A percentile compares a stretch with the other conserved stretches of the same genome.
phyloP scores from a whole-genome alignment of 1,140 invertebrate genomes.

The Atta colombica region DNA sequence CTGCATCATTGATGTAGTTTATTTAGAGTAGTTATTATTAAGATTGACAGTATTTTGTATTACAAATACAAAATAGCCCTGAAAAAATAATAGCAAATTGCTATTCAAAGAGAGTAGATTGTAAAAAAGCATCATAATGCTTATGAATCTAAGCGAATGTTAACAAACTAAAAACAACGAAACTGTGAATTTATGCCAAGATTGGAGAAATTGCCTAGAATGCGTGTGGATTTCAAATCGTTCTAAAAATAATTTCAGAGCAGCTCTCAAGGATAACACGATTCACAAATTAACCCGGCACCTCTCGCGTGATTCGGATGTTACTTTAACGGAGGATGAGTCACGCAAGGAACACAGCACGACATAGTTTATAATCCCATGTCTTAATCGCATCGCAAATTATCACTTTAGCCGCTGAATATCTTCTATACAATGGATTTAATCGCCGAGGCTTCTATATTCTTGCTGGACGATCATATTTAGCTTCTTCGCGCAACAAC shows the following conservation, averaged over 20 bases:
- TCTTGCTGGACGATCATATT: constrained; percentile 41
- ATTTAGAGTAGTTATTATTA: too few relatives aligned
- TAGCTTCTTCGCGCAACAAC: constrained; percentile 49
- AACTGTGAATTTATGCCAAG: not conserved
- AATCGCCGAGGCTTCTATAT: constrained; percentile 28
- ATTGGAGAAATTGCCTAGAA: constrained; percentile 43
- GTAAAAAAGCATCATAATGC: not conserved
- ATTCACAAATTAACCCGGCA: constrained; percentile 79
- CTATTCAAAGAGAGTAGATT: not conserved
- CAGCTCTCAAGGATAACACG: constrained; percentile 66
- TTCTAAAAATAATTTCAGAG: constrained; percentile 77
- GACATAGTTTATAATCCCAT: constrained; percentile 77
- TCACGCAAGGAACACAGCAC: constrained; percentile 79
- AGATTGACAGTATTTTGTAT: too few relatives aligned
- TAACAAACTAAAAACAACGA: not conserved
- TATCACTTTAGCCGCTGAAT: constrained; percentile 77
- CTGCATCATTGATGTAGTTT: too few relatives aligned
- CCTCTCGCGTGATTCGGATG: constrained; percentile 80
- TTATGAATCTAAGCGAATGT: not conserved
- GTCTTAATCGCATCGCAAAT: constrained; percentile 80
- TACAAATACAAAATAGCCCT: too few relatives aligned
- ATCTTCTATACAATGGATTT: constrained; percentile 67
- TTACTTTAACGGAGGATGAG: constrained; percentile 79
- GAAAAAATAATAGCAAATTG: not conserved
- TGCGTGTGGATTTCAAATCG: constrained; percentile 50